phyloP scores from a whole-genome alignment of 2,113 vertebrate genomes.

The Echinops telfairi region DNA sequence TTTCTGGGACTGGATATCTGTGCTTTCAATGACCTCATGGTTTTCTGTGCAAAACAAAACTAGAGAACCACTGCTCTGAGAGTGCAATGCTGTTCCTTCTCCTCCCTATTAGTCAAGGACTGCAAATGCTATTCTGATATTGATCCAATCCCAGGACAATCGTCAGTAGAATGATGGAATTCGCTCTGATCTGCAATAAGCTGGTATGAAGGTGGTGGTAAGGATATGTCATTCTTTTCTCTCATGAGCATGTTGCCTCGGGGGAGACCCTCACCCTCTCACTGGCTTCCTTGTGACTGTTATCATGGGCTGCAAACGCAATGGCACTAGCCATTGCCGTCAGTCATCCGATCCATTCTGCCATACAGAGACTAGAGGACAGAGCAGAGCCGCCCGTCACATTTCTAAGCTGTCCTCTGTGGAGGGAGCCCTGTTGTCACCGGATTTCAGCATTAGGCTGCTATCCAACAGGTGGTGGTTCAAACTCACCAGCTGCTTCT shows the following conservation, averaged over 20 bases:
- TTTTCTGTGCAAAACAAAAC: not conserved
- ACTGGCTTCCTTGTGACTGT: not conserved
- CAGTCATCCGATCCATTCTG: not conserved
- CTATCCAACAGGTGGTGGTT: no score
- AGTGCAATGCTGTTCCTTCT: not conserved
- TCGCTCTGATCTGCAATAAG: not conserved
- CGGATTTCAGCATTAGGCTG: no score
- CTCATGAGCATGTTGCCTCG: not conserved
- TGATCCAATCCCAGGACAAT: not conserved
- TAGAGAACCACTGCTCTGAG: not conserved
- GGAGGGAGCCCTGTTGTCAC: no score
- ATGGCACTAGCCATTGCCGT: not conserved
- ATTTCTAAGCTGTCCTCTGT: not conserved
- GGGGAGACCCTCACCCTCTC: not conserved
- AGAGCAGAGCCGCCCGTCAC: not conserved
- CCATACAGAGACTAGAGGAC: not conserved
- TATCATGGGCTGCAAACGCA: rapidly evolving
- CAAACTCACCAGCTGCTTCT: no score
- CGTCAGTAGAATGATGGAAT: not conserved
- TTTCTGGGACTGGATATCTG: not conserved
- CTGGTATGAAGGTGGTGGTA: not conserved
- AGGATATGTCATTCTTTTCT: not conserved
- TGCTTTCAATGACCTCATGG: not conserved
- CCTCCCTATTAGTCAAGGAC: not conserved
- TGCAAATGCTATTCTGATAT: not conserved